Percentiles rank a stretch among this genome's conserved stretches.
These are phyloP conservation scores for Erebia aethiops DNA, from an alignment of 2,888 invertebrate genomes.

Conservation along the genomic window DNA sequence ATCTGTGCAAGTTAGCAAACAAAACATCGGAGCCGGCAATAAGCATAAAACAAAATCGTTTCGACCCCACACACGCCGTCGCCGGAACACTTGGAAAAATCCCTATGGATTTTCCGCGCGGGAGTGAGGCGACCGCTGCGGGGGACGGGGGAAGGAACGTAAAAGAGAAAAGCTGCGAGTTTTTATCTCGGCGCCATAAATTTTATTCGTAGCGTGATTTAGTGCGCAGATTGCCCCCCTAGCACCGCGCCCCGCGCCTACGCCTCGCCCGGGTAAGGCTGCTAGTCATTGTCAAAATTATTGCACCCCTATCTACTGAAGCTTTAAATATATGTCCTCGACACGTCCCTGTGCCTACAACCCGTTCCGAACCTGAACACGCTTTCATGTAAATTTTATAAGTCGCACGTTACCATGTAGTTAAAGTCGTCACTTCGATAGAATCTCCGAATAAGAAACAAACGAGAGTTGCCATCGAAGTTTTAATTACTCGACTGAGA, in stretches of 20 bases:
- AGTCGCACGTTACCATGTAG: constrained; percentile 47
- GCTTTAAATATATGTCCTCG: constrained; percentile 82
- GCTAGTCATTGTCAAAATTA: constrained; percentile 84
- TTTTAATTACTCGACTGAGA: constrained; percentile 44
- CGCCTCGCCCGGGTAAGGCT: constrained; percentile 80
- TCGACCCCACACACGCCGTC: constrained; percentile 81
- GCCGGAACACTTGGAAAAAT: constrained; percentile 82
- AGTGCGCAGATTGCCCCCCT: constrained; percentile 83
- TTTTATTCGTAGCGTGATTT: constrained; percentile 85
- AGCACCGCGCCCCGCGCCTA: constrained; percentile 76
- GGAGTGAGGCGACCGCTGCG: constrained; percentile 64
- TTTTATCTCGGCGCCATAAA: constrained; percentile 85
- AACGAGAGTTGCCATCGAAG: constrained; percentile 38
- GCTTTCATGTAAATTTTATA: constrained; percentile 57
- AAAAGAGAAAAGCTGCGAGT: constrained; percentile 85
- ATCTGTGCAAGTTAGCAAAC: constrained; percentile 80
- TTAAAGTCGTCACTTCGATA: constrained; percentile 38
- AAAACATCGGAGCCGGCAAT: constrained; percentile 80
- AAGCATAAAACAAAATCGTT: constrained; percentile 83
- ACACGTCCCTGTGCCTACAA: constrained; percentile 77
- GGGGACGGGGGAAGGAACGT: constrained; percentile 76
- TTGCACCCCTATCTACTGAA: constrained; percentile 83
- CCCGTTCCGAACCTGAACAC: constrained; percentile 57
- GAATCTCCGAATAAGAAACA: constrained; percentile 36
- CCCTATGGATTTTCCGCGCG: constrained; percentile 82